phyloP scores from a whole-genome alignment of 1,140 invertebrate species.

The Drosophila equinoxialis region DNA sequence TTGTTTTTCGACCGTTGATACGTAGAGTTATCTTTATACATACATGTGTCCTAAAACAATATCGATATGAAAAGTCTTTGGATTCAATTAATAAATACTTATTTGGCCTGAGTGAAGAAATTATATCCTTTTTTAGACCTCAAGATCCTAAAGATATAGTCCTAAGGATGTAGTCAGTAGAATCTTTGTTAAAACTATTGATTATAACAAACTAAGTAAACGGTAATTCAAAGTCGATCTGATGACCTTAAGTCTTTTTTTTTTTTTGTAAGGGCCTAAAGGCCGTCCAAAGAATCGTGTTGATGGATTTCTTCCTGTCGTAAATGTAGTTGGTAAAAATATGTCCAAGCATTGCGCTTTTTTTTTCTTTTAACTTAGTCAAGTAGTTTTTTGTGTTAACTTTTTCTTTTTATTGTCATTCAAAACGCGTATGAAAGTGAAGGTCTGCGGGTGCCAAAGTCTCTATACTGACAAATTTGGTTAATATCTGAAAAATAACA shows the following conservation, averaged over 20 bases:
- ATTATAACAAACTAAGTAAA: not conserved
- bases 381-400: slow-evolving; percentile 13
- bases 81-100: too few species aligned
- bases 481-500: not conserved
- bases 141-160: too few species aligned
- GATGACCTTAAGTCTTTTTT: too few species aligned
- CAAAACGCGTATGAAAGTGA: not conserved
- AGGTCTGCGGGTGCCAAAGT: not conserved
- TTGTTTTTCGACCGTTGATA: too few species aligned
- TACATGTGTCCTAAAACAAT: too few species aligned
- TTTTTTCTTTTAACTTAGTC: slow-evolving; percentile 5
- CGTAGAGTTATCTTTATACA: too few species aligned
- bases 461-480: not conserved
- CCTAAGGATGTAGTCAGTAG: too few species aligned
- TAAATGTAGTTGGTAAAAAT: slow-evolving; percentile 61
- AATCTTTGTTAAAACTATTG: too few species aligned
- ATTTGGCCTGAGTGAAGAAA: too few species aligned
- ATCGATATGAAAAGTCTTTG: too few species aligned
- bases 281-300: slow-evolving; percentile 63
- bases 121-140: too few species aligned
- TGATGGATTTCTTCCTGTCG: slow-evolving; percentile 80
- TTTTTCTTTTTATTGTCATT: slow-evolving; percentile 12
- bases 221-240: not conserved
- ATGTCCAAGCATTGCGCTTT: slow-evolving; percentile 38
- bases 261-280: slow-evolving; percentile 18